A percentile compares a stretch with the other conserved stretches of the same genome.
phyloP scores from a whole-genome alignment of 2,888 invertebrate genomes.

The Volucella bombylans region DNA sequence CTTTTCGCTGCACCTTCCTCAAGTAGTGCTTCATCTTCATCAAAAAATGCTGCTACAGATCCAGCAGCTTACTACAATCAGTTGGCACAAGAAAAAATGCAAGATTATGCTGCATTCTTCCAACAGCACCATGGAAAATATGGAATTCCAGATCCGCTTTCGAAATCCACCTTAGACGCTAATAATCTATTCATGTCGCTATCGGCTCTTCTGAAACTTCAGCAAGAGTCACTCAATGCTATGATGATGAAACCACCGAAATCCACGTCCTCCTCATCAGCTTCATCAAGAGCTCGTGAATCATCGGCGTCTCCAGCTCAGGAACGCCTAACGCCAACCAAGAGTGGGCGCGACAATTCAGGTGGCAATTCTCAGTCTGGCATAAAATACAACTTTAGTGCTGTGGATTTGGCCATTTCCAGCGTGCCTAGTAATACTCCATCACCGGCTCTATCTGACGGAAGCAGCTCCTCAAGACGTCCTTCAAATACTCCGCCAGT shows the following conservation, averaged over 20 bases:
- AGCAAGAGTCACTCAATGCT: slow-evolving; percentile 83
- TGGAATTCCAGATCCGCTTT: slow-evolving; percentile 88
- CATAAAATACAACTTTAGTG: slow-evolving; percentile 82
- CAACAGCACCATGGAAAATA: slow-evolving; percentile 82
- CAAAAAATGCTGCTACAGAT: slow-evolving; percentile 76
- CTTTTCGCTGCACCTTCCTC: slow-evolving; percentile 80
- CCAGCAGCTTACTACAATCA: slow-evolving; percentile 81
- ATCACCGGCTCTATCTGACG: slow-evolving; percentile 80
- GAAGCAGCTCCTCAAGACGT: slow-evolving; percentile 80
- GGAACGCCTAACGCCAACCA: slow-evolving; percentile 81
- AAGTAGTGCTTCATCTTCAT: slow-evolving; percentile 72
- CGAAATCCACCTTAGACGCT: slow-evolving; percentile 88
- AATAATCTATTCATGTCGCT: slow-evolving; percentile 91
- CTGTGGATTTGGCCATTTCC: slow-evolving; percentile 82
- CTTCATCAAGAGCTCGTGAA: slow-evolving; percentile 79
- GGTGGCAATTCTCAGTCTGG: slow-evolving; percentile 73
- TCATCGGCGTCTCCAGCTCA: slow-evolving; percentile 81
- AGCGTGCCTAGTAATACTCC: slow-evolving; percentile 81
- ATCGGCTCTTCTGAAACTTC: slow-evolving; percentile 87
- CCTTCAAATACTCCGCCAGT: slow-evolving; percentile 81
- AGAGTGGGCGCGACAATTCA: slow-evolving; percentile 76
- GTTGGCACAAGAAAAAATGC: slow-evolving; percentile 83
- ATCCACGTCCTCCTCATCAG: slow-evolving; percentile 80
- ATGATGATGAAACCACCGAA: slow-evolving; percentile 84
- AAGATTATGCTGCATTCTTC: slow-evolving; percentile 83